Percentiles rank a stretch among this genome's conserved stretches.
These are phyloP conservation scores for Lumbricus terrestris DNA, from an alignment of 2,888 invertebrate species.

Conservation along the genomic window DNA sequence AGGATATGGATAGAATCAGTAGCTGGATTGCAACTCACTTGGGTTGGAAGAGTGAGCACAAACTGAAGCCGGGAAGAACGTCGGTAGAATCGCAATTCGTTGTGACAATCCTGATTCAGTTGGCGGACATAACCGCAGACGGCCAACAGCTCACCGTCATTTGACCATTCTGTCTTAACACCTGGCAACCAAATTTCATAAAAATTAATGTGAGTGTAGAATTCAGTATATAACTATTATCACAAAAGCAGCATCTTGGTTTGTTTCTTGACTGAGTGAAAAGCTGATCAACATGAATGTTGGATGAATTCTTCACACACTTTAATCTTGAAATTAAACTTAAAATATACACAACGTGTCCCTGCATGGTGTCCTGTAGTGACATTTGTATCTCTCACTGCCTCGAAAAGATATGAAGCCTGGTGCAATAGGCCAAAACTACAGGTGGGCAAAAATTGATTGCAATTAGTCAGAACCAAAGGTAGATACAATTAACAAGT, in stretches of 20 bases:
- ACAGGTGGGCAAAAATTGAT: no score
- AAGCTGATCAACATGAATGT: no score
- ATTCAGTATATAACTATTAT: not conserved
- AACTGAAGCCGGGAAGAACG: constrained; percentile 78
- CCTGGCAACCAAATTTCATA: constrained; percentile 44
- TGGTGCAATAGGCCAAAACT: no score
- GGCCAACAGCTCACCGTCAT: constrained; percentile 85
- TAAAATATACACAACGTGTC: no score
- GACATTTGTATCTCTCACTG: no score
- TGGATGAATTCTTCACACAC: no score
- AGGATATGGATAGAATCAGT: not conserved
- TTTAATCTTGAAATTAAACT: no score
- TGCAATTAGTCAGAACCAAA: no score
- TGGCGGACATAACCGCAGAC: constrained; percentile 72
- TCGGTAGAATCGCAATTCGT: constrained; percentile 87
- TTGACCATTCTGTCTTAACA: constrained; percentile 88
- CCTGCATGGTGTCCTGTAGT: no score
- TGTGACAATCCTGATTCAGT: constrained; percentile 45
- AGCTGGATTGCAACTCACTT: constrained; percentile 42
- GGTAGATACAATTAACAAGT: no score
- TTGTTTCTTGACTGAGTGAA: no score
- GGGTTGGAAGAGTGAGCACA: constrained; percentile 48
- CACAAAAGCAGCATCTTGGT: not conserved
- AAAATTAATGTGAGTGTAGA: not conserved
- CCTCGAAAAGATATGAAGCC: no score